Evolutionary conservation across 2,797 vertebrate species (phyloP).

Genomic region (Brachyalestes nurse): DNA sequence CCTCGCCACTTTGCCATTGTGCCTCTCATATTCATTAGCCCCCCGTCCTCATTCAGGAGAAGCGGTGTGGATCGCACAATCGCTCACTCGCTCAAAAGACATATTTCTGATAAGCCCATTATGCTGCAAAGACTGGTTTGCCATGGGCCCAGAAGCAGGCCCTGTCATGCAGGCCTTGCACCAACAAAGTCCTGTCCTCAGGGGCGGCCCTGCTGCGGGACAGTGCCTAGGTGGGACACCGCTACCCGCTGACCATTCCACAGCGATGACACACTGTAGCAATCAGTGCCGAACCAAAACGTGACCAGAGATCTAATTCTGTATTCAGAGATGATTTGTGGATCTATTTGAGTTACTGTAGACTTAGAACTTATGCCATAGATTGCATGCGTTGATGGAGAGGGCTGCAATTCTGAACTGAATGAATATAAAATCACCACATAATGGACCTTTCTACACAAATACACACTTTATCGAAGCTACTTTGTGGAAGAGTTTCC

Average conservation of each 20-base stretch:
- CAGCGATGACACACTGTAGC: not conserved
- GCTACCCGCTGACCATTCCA: not conserved
- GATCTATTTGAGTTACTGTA: not conserved
- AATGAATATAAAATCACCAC: too few relatives aligned
- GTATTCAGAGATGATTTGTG: not conserved
- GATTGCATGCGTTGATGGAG: too few relatives aligned
- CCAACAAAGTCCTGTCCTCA: slow-evolving; percentile 35
- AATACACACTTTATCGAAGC: too few relatives aligned
- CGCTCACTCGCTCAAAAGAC: slow-evolving; percentile 26
- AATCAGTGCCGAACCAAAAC: not conserved
- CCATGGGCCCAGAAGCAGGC: slow-evolving; percentile 14
- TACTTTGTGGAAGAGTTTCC: too few relatives aligned
- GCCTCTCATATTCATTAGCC: slow-evolving; percentile 43
- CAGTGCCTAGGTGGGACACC: slow-evolving; percentile 3
- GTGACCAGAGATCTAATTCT: too few relatives aligned
- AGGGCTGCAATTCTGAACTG: too few relatives aligned
- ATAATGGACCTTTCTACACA: too few relatives aligned
- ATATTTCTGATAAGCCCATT: slow-evolving; percentile 46
- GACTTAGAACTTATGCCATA: not conserved
- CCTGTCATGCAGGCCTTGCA: slow-evolving; percentile 24
- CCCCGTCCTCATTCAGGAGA: slow-evolving; percentile 27
- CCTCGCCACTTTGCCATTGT: not conserved
- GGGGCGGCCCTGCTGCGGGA: slow-evolving; percentile 4
- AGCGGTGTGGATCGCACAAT: slow-evolving; percentile 32
- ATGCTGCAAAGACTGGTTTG: slow-evolving; percentile 9